Conservation (phyloP, 2,113 vertebrate genomes). For the Lota lota region DNA sequence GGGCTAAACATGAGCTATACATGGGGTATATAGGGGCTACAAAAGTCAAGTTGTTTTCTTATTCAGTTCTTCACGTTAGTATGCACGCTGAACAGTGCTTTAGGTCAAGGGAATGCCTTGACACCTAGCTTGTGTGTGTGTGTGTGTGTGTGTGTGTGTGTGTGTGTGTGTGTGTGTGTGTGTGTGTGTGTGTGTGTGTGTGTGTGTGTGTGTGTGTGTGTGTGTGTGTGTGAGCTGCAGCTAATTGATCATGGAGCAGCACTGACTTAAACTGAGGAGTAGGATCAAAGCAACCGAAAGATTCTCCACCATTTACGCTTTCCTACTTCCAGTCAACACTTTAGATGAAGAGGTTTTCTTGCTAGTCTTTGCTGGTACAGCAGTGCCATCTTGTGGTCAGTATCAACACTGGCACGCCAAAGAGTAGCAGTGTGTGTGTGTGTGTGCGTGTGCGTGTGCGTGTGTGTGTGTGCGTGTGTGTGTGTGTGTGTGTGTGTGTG, state of each 20-base stretch:
- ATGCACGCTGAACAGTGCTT: no score
- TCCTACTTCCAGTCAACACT: background rate
- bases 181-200: background rate
- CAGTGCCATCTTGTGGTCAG: constrained; percentile 42
- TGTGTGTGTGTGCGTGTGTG: no score
- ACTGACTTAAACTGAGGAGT: constrained; percentile 7
- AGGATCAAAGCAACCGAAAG: background rate
- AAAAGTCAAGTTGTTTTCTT: background rate
- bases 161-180: constrained; percentile 10
- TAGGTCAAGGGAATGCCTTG: no score
- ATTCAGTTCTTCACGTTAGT: background rate
- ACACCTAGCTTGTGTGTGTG: background rate
- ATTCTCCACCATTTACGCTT: background rate
- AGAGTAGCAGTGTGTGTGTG: no score
- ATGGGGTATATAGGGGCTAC: background rate
- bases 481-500: no score
- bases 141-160: constrained; percentile 3
- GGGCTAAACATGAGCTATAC: background rate
- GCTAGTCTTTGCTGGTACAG: constrained; percentile 29
- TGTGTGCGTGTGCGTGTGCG: no score
- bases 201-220: constrained; percentile 9
- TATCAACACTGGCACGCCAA: background rate
- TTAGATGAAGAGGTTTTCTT: background rate
- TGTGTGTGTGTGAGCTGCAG: constrained; percentile 20
- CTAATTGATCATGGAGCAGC: constrained; percentile 4